Conservation (phyloP, 2,797 vertebrate species). For the Pteropus rufus region DNA sequence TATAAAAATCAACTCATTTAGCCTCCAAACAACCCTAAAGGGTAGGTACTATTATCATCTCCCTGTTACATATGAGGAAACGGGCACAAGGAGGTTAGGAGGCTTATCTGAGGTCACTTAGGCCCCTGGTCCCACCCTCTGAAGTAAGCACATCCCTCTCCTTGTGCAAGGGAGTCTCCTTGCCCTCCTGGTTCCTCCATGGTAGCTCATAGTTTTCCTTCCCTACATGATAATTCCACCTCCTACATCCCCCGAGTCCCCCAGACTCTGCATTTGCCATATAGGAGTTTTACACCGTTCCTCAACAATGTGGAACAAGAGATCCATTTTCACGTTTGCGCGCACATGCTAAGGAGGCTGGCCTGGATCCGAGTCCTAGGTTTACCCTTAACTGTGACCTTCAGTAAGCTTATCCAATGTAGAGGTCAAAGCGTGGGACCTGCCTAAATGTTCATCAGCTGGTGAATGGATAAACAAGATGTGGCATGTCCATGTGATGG, state of each 20-base stretch:
- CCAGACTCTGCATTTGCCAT: background rate
- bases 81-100: background rate
- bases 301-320: fast-evolving
- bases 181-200: background rate
- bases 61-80: background rate
- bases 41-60: no score
- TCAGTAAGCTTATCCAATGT: background rate
- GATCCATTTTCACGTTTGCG: background rate
- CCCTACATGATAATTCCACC: background rate
- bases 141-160: background rate
- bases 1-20: background rate
- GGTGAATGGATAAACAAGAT: background rate
- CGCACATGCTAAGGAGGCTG: background rate
- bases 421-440: background rate
- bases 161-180: fast-evolving
- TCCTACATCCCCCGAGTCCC: fast-evolving
- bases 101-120: background rate
- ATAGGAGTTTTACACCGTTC: background rate
- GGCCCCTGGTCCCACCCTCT: background rate
- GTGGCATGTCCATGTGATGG: fast-evolving
- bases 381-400: background rate
- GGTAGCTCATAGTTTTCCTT: background rate
- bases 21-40: background rate
- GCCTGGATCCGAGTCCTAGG: background rate
- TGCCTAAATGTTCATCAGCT: background rate